These are phyloP conservation scores for Sweltsa coloradensis DNA, from an alignment of 1,140 invertebrate species.

Conservation along the genomic window DNA sequence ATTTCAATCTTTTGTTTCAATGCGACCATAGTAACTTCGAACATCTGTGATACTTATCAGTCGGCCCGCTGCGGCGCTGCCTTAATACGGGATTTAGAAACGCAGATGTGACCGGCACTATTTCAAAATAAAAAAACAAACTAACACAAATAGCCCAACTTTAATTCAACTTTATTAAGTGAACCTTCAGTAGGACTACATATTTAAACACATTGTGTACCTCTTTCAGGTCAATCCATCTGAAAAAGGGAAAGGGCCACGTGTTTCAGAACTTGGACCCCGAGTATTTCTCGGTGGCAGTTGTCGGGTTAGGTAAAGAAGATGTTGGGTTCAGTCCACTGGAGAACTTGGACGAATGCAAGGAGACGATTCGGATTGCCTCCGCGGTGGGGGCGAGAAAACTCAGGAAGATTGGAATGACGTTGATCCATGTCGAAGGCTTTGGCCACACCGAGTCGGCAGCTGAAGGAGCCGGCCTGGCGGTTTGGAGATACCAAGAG, in stretches of 20 bases:
- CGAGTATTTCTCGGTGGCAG: slow-evolving; percentile 46
- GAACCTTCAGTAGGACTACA: too few relatives aligned
- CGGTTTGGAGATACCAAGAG: slow-evolving; percentile 51
- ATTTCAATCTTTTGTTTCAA: too few relatives aligned
- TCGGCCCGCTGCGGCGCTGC: too few relatives aligned
- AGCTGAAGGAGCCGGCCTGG: slow-evolving; percentile 53
- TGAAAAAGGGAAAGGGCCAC: slow-evolving; percentile 35
- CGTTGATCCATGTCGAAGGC: slow-evolving; percentile 49
- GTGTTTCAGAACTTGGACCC: slow-evolving; percentile 49
- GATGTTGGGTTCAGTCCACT: slow-evolving; percentile 44
- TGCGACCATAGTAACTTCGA: too few relatives aligned
- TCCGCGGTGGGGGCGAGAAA: slow-evolving; percentile 42
- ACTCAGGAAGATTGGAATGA: slow-evolving; percentile 41
- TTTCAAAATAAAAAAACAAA: too few relatives aligned
- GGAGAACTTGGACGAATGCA: slow-evolving; percentile 54
- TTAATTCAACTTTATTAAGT: too few relatives aligned
- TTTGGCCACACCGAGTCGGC: slow-evolving; percentile 60
- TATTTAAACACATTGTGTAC: too few relatives aligned
- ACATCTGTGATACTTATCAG: too few relatives aligned
- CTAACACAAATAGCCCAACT: too few relatives aligned
- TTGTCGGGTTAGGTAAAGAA: slow-evolving; percentile 53
- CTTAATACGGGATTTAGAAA: too few relatives aligned
- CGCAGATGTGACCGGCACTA: too few relatives aligned
- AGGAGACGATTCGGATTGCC: slow-evolving; percentile 48
- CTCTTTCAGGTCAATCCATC: too few relatives aligned